Conservation (phyloP, 2,113 vertebrate species). For the Amphiprion ocellaris region DNA sequence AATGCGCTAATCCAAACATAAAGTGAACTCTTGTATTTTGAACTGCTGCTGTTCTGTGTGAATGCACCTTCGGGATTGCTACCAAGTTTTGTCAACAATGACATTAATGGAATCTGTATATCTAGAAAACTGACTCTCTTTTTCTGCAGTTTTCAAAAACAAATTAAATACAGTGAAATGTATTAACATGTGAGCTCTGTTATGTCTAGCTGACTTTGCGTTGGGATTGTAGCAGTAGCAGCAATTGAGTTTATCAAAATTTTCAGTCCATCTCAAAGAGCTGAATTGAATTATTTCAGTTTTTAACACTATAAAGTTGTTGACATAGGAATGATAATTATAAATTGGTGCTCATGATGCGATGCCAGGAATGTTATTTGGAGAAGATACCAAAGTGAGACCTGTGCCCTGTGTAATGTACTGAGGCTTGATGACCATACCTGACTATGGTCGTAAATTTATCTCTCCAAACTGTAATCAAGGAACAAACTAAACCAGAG, state of each 20-base stretch:
- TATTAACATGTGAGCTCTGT: no score
- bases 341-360: slow-evolving; percentile 13
- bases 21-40: no score
- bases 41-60: no score
- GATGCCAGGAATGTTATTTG: slow-evolving; percentile 26
- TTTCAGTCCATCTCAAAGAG: not conserved
- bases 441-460: slow-evolving; percentile 5
- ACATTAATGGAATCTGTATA: no score
- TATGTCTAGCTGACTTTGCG: not conserved
- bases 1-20: not conserved
- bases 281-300: not conserved
- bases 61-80: no score
- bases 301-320: slow-evolving; percentile 6
- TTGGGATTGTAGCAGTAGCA: not conserved
- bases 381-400: slow-evolving; percentile 24
- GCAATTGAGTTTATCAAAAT: not conserved
- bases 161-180: no score
- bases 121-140: not conserved
- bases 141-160: no score
- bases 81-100: no score
- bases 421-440: slow-evolving; percentile 42
- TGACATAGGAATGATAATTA: not conserved
- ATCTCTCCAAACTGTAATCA: slow-evolving; percentile 8
- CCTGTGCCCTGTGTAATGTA: slow-evolving; percentile 31
- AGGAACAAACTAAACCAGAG: not conserved